Evolutionary conservation across 2,113 vertebrate species (phyloP).

Genomic region (Ceratotherium simum): DNA sequence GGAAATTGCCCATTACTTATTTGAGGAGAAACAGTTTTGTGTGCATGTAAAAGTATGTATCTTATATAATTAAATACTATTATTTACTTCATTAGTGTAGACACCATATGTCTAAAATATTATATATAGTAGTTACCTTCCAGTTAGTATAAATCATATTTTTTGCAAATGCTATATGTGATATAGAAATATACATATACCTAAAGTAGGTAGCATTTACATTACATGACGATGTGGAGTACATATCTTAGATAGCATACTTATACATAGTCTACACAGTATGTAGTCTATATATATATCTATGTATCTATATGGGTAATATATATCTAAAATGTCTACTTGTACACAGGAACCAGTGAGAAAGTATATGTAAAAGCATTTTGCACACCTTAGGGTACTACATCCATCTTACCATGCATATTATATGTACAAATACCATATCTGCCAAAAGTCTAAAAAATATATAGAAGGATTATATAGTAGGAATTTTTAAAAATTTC

Average conservation of each 20-base stretch:
- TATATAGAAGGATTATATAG: not conserved
- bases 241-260: not conserved
- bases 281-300: not conserved
- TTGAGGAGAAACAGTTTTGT: constrained; percentile 25
- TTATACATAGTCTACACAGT: not conserved
- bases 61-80: not conserved
- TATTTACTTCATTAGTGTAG: not conserved
- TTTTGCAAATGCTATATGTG: not conserved
- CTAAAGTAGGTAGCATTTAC: not conserved
- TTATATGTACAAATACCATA: not conserved
- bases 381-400: not conserved
- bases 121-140: not conserved
- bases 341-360: not conserved
- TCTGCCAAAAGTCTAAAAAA: not conserved
- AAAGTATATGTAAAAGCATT: not conserved
- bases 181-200: not conserved
- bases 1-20: not conserved
- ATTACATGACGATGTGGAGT: not conserved
- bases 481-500: not conserved
- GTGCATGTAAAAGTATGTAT: not conserved
- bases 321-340: not conserved
- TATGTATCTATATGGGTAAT: not conserved
- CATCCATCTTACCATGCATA: not conserved
- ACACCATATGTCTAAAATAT: not conserved
- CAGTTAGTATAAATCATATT: not conserved